Percentiles rank a stretch among this genome's conserved stretches.
Evolutionary conservation across 2,888 invertebrate species (phyloP).

Genomic region (Andrena bicolor): DNA sequence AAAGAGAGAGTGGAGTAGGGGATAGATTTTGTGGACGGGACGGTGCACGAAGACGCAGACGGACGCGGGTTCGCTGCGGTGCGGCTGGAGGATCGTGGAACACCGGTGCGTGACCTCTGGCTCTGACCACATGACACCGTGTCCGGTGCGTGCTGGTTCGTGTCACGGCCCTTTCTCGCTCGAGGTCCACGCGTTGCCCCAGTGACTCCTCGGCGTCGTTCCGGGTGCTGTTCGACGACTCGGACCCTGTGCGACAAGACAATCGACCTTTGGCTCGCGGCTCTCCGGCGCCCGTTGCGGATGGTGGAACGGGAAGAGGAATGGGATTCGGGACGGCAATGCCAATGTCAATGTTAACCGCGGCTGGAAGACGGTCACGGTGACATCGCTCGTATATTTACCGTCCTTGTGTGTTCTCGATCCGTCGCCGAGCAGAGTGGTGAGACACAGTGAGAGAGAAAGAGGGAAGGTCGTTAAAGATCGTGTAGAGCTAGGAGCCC

Average conservation of each 20-base stretch:
- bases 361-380: conserved; percentile 55
- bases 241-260: background rate
- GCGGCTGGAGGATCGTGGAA: conserved; percentile 3
- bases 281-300: conserved; percentile 5
- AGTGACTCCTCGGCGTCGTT: background rate
- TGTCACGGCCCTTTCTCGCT: background rate
- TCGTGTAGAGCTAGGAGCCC: background rate
- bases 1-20: background rate
- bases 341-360: conserved; percentile 62
- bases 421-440: background rate
- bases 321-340: conserved; percentile 37
- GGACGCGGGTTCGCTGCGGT: conserved; percentile 18
- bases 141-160: conserved; percentile 30
- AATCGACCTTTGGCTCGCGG: conserved; percentile 11
- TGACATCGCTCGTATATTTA: conserved; percentile 37
- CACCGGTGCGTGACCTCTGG: conserved; percentile 52
- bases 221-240: conserved; percentile 3
- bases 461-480: background rate
- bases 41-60: conserved; percentile 17
- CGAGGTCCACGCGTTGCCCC: too few relatives aligned
- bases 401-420: background rate
- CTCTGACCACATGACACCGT: conserved; percentile 46
- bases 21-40: conserved; percentile 22
- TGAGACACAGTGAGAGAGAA: background rate
- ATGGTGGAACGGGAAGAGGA: conserved; percentile 13